A percentile compares a stretch with the other conserved stretches of the same genome.
Evolutionary conservation across 2,113 vertebrate species (phyloP).

Genomic region (Neomonachus schauinslandi): DNA sequence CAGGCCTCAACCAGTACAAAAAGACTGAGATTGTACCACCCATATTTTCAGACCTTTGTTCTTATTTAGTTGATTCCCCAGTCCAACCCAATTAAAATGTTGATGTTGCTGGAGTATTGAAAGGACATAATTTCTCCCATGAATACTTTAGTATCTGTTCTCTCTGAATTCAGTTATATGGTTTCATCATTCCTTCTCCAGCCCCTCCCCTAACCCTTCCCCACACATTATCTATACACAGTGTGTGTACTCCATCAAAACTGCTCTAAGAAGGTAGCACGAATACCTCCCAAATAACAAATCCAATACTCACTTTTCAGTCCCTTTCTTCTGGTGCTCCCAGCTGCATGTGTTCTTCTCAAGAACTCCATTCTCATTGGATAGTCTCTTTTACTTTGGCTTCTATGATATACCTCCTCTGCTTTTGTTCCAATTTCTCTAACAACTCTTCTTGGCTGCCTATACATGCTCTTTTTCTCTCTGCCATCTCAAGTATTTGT

Average conservation of each 20-base stretch:
- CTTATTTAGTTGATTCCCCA: background rate
- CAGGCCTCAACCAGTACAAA: too few relatives aligned
- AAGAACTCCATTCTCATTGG: background rate
- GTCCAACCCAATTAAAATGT: background rate
- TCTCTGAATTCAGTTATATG: background rate
- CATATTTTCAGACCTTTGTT: background rate
- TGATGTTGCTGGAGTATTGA: background rate
- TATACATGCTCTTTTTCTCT: background rate
- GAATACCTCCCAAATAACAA: background rate
- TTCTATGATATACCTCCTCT: background rate
- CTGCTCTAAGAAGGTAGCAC: background rate
- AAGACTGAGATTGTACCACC: too few relatives aligned
- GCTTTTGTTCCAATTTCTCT: background rate
- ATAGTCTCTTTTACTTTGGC: background rate
- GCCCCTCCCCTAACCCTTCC: background rate
- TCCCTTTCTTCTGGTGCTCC: background rate
- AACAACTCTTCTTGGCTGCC: background rate
- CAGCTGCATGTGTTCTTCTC: background rate
- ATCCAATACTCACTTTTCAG: background rate
- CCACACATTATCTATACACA: background rate
- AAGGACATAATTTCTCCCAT: background rate
- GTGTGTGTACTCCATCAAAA: background rate
- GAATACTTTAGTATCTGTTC: background rate
- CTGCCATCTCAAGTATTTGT: too few relatives aligned
- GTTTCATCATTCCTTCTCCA: background rate